A percentile compares a stretch with the other conserved stretches of the same genome.
phyloP scores from a whole-genome alignment of 2,113 vertebrate genomes.

The Thinocorus orbignyianus region DNA sequence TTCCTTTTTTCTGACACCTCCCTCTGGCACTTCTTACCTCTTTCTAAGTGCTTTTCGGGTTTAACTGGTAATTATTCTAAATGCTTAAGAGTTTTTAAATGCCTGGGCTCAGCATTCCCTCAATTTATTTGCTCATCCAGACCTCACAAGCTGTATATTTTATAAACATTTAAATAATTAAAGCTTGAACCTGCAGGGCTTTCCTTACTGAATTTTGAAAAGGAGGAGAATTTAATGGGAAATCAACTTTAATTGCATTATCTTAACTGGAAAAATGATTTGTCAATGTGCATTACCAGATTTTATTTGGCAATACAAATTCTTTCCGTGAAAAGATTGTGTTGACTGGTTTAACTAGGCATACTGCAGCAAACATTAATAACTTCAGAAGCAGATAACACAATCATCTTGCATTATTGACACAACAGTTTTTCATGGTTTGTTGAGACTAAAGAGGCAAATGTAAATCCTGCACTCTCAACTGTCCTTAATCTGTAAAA shows the following conservation, averaged over 20 bases:
- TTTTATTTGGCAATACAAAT: constrained; percentile 6
- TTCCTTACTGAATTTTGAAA: constrained; percentile 26
- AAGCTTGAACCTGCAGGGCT: constrained; percentile 22
- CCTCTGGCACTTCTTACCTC: not conserved
- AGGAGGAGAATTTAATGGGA: not conserved
- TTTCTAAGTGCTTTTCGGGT: not conserved
- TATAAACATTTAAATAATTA: constrained; percentile 50
- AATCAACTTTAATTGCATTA: constrained; percentile 32
- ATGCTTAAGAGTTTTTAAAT: constrained; percentile 33
- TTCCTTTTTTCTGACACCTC: not conserved
- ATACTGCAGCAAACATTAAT: not conserved
- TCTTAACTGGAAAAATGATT: constrained; percentile 39
- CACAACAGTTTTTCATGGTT: not conserved
- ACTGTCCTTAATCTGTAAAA: not conserved
- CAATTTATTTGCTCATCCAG: constrained; percentile 36
- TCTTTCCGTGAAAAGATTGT: not conserved
- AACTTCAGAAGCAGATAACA: not conserved
- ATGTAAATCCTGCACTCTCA: not conserved
- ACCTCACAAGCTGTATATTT: constrained; percentile 24
- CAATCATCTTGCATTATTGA: not conserved
- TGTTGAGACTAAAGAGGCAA: not conserved
- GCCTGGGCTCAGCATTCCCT: constrained; percentile 3
- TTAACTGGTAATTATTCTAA: constrained; percentile 25
- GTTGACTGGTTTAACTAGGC: constrained; percentile 23
- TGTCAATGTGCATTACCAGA: not conserved